A percentile compares a stretch with the other conserved stretches of the same genome.
These are phyloP conservation scores for Rattus norvegicus DNA, from an alignment of 2,113 vertebrate species.

Conservation along the genomic window DNA sequence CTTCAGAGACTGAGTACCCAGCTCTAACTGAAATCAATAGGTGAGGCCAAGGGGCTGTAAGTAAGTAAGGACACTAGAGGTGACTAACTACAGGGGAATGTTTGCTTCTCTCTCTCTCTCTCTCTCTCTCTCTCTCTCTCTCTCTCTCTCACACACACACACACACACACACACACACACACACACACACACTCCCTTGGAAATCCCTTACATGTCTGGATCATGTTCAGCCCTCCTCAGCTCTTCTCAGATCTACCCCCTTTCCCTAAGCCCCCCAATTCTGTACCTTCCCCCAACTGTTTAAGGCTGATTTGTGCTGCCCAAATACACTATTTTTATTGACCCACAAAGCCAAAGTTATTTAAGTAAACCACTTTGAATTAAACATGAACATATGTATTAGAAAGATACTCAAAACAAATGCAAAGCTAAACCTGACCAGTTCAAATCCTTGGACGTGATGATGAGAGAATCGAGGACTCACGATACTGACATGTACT, in stretches of 20 bases:
- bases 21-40: conserved; percentile 22
- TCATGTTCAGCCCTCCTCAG: background rate
- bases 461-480: background rate
- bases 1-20: background rate
- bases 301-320: background rate
- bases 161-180: too few species aligned
- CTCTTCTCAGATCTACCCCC: background rate
- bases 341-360: conserved; percentile 41
- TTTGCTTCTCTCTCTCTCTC: background rate
- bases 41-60: background rate
- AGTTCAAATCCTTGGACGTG: background rate
- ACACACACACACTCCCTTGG: background rate
- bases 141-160: background rate
- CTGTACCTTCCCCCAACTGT: background rate
- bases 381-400: conserved; percentile 26
- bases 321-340: conserved; percentile 5
- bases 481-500: background rate
- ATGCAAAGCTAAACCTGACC: conserved; percentile 22
- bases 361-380: conserved; percentile 20
- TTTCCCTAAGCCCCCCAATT: background rate
- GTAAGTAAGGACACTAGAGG: background rate
- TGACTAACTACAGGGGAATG: background rate
- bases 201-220: background rate
- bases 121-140: background rate
- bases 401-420: conserved; percentile 43